phyloP scores from a whole-genome alignment of 1,140 invertebrate species.

The Ceratosolen solmsi region DNA sequence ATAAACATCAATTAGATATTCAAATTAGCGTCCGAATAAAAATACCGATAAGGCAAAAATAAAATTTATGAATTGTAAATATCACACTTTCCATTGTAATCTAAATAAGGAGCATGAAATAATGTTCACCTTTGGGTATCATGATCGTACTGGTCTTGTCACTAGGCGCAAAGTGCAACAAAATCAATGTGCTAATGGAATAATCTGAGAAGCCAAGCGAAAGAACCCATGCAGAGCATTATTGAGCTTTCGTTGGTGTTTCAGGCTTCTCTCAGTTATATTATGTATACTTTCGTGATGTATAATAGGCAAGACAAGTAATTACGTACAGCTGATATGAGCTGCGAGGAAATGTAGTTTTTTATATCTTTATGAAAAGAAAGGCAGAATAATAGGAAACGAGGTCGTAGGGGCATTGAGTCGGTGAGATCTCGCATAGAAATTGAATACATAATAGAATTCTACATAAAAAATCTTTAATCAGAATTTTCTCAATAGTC shows the following conservation, averaged over 20 bases:
- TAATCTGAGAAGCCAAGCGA: conserved; percentile 47
- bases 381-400: not conserved
- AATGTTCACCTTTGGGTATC: not conserved
- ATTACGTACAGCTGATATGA: not conserved
- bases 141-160: not conserved
- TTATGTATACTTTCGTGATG: not conserved
- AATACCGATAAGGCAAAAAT: too few relatives aligned
- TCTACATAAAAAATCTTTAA: too few relatives aligned
- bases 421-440: too few relatives aligned
- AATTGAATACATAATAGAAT: too few relatives aligned
- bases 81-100: not conserved
- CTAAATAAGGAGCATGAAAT: not conserved
- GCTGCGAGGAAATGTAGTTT: not conserved
- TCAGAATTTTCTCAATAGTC: too few relatives aligned
- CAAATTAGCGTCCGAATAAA: too few relatives aligned
- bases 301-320: not conserved
- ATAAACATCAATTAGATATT: too few relatives aligned
- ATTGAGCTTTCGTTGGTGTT: not conserved
- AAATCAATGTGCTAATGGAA: conserved; percentile 51
- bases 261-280: conserved; percentile 20
- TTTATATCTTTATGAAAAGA: not conserved
- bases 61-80: too few relatives aligned
- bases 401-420: too few relatives aligned
- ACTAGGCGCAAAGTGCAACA: not conserved
- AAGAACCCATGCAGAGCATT: not conserved